Conservation (phyloP, 2,888 invertebrate species). For the Auanema sp. region DNA sequence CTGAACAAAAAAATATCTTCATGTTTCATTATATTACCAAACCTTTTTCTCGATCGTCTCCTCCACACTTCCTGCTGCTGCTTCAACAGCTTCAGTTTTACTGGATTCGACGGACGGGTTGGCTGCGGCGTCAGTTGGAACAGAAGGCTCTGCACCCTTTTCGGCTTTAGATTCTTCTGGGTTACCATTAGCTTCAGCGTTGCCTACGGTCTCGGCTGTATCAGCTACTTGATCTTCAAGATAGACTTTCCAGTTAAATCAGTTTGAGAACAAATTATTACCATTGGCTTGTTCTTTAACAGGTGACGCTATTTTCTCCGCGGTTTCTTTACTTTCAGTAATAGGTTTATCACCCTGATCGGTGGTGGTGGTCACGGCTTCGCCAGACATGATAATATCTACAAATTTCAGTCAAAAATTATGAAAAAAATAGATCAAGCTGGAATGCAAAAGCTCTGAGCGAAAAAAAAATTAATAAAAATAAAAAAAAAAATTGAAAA, state of each 20-base stretch:
- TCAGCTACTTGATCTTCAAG: not conserved
- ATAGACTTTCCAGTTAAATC: not conserved
- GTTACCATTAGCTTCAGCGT: slow-evolving; percentile 3
- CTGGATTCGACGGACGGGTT: not conserved
- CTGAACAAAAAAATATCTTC: not conserved
- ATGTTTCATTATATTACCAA: not conserved
- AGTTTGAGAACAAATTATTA: not conserved
- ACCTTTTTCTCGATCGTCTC: slow-evolving; percentile 6
- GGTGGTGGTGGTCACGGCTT: not conserved
- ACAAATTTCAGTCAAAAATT: not conserved
- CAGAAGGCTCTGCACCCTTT: not conserved
- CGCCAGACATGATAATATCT: slow-evolving; percentile 12
- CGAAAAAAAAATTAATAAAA: slow-evolving; percentile 2
- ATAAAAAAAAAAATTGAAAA: not conserved
- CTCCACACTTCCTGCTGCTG: slow-evolving; percentile 10
- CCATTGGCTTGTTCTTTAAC: slow-evolving; percentile 6
- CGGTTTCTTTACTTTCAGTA: slow-evolving; percentile 5
- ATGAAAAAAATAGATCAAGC: not conserved
- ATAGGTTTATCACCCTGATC: not conserved
- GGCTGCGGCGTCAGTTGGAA: not conserved
- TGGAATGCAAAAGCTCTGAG: not conserved
- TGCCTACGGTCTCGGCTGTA: slow-evolving; percentile 12
- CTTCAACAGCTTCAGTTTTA: not conserved
- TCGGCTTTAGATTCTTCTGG: slow-evolving; percentile 10
- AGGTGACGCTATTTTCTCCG: slow-evolving; percentile 8